Evolutionary conservation across 35 echinoderm and acorn worm species (phyloP).

Genomic region (Apostichopus californicus): DNA sequence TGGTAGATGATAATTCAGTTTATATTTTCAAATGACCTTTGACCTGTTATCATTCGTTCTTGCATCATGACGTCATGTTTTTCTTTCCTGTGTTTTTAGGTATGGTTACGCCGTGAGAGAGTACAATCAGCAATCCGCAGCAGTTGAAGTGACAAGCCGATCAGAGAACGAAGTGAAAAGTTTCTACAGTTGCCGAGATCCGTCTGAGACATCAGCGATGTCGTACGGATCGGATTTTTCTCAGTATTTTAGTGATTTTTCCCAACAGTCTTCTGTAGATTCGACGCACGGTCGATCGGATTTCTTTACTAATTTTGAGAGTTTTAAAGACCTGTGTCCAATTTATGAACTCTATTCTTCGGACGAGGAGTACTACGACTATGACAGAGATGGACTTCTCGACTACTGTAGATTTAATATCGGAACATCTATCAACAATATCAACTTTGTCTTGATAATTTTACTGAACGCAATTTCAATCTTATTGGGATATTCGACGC

Average conservation of each 20-base stretch:
- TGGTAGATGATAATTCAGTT: no score
- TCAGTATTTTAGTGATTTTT: neutral
- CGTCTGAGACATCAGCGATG: neutral
- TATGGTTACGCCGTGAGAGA: constrained; percentile 11
- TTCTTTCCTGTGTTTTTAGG: neutral
- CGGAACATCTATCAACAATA: neutral
- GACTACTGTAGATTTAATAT: neutral
- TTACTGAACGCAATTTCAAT: neutral
- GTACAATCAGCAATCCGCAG: constrained; percentile 5
- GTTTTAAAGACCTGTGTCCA: neutral
- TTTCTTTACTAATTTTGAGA: neutral
- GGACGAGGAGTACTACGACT: constrained; percentile 12
- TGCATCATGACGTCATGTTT: neutral
- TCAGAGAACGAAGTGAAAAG: constrained; percentile 26
- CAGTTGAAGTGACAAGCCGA: neutral
- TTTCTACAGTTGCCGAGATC: constrained; percentile 22
- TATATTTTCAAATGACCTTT: no score
- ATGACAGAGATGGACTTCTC: neutral
- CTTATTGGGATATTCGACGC: neutral
- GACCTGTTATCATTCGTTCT: no score
- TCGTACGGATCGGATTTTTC: neutral
- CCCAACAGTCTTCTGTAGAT: neutral
- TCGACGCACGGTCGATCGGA: neutral
- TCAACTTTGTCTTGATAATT: neutral
- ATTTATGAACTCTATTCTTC: neutral